Conservation (phyloP, 2,113 vertebrate species). For the Circaetus gallicus region DNA sequence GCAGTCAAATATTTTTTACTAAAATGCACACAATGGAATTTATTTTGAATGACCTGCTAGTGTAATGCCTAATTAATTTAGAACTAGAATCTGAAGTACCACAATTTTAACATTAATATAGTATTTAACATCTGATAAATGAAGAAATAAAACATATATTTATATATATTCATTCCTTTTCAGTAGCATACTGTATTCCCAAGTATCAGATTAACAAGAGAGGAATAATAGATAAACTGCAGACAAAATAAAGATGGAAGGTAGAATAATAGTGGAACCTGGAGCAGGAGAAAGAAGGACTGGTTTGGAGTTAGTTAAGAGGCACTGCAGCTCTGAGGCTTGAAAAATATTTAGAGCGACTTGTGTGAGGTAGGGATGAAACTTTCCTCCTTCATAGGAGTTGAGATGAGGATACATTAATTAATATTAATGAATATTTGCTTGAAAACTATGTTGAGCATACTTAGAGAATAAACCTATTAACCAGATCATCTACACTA, state of each 20-base stretch:
- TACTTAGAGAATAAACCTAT: neutral
- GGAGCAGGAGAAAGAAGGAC: neutral
- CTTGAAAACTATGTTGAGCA: neutral
- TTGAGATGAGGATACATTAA: neutral
- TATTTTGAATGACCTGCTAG: neutral
- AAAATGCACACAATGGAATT: neutral
- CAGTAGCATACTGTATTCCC: neutral
- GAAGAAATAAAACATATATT: neutral
- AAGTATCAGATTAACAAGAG: neutral
- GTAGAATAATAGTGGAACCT: neutral
- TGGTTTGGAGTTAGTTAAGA: neutral
- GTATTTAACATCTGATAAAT: neutral
- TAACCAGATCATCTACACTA: neutral
- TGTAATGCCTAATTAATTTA: neutral
- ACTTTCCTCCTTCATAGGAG: neutral
- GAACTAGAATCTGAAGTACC: neutral
- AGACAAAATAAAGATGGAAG: neutral
- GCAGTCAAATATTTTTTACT: neutral
- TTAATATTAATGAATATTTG: neutral
- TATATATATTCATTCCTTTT: neutral
- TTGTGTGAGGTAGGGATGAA: neutral
- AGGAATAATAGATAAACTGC: neutral
- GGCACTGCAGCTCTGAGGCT: neutral
- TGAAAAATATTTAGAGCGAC: neutral
- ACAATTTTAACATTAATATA: neutral